Evolutionary conservation across 2,888 invertebrate species (phyloP), one percentile per base, ranked within the genome.

Genomic region (Amphiduros pacificus): DNA sequence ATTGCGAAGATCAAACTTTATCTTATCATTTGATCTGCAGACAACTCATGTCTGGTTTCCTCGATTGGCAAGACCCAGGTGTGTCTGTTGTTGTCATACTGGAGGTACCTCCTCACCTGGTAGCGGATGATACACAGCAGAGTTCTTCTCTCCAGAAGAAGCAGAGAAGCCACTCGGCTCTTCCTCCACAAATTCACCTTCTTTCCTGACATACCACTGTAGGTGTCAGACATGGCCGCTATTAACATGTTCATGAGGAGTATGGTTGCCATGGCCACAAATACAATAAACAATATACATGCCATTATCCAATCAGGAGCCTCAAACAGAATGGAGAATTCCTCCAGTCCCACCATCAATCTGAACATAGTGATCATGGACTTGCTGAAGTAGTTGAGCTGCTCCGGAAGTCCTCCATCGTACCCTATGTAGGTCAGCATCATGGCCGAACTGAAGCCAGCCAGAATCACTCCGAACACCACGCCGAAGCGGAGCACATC

Each of bases 211-310:
- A 58, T 26, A 6, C 20, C 24, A 2, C 36, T 26, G 20, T 58
- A 58, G 24, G 58, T 58, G 11, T 58, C 58, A 36, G 51, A 51
- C 58, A 58, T 58, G 20, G 58, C 58, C 26, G 58, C 50, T 26
- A 58, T 58, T 17, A 58, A 26, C 58, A 58, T 58, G 36, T 58
- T 58, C 6, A 58, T 20, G 14, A 58, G 51, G 2, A 58, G 50
- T n/a, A 58, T 20, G 17, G 40, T 36, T 5, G 36, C 50, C 1
- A 58, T 24, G 31, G 14, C 14, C 17, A 50, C 51, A 24, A 58
- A 58, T 4, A 28, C 3, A 1, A 50, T 20, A 26, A 49, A 58
- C 14, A 36, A 6, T 1, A 58, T 5, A 4, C 20, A 20, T 2
- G 48, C 48, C 20, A 27, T 20, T 9, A 14, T 2, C 3, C 27